Base-by-base conservation (phyloP, 2,797 vertebrate genomes). In the Xiphorhynchus erythropygius region DNA sequence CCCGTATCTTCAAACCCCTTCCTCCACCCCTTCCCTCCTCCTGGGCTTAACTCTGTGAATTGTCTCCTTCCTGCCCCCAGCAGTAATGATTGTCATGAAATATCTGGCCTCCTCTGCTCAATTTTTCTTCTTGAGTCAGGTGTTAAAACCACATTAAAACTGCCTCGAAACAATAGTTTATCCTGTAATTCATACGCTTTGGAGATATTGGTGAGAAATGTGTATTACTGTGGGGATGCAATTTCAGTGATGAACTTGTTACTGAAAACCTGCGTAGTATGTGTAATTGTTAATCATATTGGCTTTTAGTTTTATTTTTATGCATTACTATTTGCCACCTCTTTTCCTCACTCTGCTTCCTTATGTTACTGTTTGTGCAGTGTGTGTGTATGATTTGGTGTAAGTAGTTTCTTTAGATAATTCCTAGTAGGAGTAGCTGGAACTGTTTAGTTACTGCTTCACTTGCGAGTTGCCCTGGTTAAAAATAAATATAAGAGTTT, bases 281-380 rank as follows among this genome's bases (percentile, higher is more conserved):
- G 6, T 71, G 47, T 28, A 85, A 77, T 93, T 47, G 33, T 46
- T 75, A 33, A 25, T 59, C 46, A 33, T 69, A n/a, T 22, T 84
- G 44, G 39, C 84, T 88, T 96, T 92, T 77, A 86, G 41, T 76
- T 96, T 73, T 73, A 25, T 21, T 33, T 94, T 52, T 56, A 10
- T 15, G 16, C 7, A 3, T 35, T 42, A 18, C 28, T 33, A 0
- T 83, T 89, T 84, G 23, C 39, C 5, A 19, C 79, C 65, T 82
- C 64, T 79, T 71, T 32, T 74, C 53, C 69, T 65, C 41, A 49
- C 60, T 15, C 28, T 56, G 8, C 32, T 32, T 70, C 37, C 35
- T 68, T 32, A 11, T 6, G 8, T 25, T 24, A 18, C 32, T 47
- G 47, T 67, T 62, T 57, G 39, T 46, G 73, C 62, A 47, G 35